Evolutionary conservation across 2,113 vertebrate genomes (phyloP), one percentile per base, ranked within the genome.

Genomic region (Salvelinus alpinus): DNA sequence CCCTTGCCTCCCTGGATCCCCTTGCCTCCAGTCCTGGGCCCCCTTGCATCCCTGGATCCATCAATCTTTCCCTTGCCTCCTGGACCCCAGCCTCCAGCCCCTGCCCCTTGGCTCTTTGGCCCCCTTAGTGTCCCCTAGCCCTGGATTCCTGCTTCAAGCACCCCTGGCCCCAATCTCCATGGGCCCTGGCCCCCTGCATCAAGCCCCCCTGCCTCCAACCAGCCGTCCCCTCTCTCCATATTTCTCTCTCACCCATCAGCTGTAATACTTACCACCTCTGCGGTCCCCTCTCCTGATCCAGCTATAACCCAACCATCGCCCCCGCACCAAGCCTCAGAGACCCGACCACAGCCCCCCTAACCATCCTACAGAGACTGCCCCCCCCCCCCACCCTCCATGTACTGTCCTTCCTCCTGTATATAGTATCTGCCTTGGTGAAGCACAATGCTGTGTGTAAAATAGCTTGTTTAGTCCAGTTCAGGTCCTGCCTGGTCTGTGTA

Each of bases 391-490:
- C 84, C 80, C 71, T 77, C 78, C 71, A 25, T 82, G 71, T 87
- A 54, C 76, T 44, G 38, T 44, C 65, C 65, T 73, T 81, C 65
- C 78, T 81, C 84, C 83, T 75, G 25, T 80, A 24, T 80, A 66
- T 80, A 84, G 64, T 86, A 84, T 86, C 78, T 85, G 81, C 82
- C 87, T 90, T 83, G 85, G 77, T 89, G 83, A 92, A 91, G 85
- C 89, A 88, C 88, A 91, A 86, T 79, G 80, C 83, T 78, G 71
- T 87, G 82, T 84, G 81, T 80, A 86, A 54, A 54, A 84, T 85
- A 86, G 76, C 76, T 89, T 70, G 70, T 83, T 87, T 84, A 81
- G 69, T 80, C 83, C 72, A 86, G 81, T 64, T 76, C 38, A 65
- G 29, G 72, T 68, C 81, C 25, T 25, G 64, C 78, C 82, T 86